phyloP scores from a whole-genome alignment of 2,888 invertebrate species.

The Choristoneura rosaceana region DNA sequence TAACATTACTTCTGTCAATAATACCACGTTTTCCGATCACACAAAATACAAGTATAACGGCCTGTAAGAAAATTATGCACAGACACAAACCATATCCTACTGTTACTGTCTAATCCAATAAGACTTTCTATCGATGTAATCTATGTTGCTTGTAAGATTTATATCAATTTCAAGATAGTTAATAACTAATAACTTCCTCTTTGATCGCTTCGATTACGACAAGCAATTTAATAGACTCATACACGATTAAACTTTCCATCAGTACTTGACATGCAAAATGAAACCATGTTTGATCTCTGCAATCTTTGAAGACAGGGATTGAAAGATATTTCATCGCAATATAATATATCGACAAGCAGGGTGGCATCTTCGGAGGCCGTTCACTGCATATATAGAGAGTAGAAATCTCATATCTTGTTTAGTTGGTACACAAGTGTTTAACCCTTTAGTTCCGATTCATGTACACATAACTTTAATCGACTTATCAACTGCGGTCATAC shows the following conservation, averaged over 20 bases:
- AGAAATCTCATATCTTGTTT: background rate
- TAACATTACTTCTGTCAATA: conserved; percentile 25
- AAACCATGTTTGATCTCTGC: conserved; percentile 14
- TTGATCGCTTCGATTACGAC: conserved; percentile 17
- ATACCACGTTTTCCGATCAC: conserved; percentile 12
- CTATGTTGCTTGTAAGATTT: conserved; percentile 1
- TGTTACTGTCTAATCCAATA: background rate
- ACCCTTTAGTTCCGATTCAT: background rate
- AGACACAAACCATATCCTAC: background rate
- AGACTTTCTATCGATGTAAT: conserved; percentile 27
- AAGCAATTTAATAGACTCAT: conserved; percentile 9
- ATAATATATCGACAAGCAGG: background rate
- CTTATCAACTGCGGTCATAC: too few relatives aligned
- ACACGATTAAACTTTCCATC: conserved; percentile 31
- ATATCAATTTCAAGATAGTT: conserved; percentile 10
- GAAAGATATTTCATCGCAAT: background rate
- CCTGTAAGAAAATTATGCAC: background rate
- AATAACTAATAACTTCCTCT: conserved; percentile 13
- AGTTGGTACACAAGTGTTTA: background rate
- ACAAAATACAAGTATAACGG: background rate
- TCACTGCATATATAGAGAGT: background rate
- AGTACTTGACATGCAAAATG: conserved; percentile 25
- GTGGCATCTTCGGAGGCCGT: background rate
- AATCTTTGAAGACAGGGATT: conserved; percentile 6
- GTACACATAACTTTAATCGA: background rate